A percentile compares a stretch with the other conserved stretches of the same genome.
phyloP scores from a whole-genome alignment of 35 echinoderm and acorn worm species.

The Hemicentrotus pulcherrimus region DNA sequence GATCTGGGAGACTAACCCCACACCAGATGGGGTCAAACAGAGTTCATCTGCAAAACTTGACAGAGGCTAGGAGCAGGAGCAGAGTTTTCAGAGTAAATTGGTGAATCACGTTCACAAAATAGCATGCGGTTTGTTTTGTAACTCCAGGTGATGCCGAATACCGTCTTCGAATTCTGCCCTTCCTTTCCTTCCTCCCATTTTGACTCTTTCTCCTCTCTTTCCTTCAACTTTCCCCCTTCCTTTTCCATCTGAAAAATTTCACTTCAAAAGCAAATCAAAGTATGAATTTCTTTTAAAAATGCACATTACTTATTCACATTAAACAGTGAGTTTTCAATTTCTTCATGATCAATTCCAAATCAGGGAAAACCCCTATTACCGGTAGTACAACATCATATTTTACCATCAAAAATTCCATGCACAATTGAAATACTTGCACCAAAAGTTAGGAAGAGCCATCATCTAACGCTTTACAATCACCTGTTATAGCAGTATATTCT shows the following conservation, averaged over 20 bases:
- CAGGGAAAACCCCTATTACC: background rate
- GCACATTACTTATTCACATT: background rate
- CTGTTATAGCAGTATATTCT: no score
- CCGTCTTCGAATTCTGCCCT: background rate
- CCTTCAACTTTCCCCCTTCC: background rate
- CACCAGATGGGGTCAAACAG: conserved; percentile 7
- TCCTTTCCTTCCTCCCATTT: conserved; percentile 38
- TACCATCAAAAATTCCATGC: background rate
- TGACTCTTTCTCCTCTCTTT: background rate
- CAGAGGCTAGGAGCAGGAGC: conserved; percentile 27
- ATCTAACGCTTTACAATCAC: no score
- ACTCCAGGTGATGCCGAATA: conserved; percentile 37
- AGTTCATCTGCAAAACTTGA: conserved; percentile 20
- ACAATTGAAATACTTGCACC: no score
- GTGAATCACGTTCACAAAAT: conserved; percentile 43
- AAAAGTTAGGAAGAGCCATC: no score
- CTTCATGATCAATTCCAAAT: background rate
- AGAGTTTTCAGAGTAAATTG: conserved; percentile 40
- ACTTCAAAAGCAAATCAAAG: background rate
- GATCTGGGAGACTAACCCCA: background rate
- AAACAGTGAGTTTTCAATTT: background rate
- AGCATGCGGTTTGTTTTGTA: conserved; percentile 39
- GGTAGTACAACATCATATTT: no score
- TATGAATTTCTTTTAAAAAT: no score
- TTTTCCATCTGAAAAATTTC: background rate